Evolutionary conservation across 2,888 invertebrate species (phyloP), one percentile per base, ranked within the genome.

Genomic region (Tromatobia lineatoria): DNA sequence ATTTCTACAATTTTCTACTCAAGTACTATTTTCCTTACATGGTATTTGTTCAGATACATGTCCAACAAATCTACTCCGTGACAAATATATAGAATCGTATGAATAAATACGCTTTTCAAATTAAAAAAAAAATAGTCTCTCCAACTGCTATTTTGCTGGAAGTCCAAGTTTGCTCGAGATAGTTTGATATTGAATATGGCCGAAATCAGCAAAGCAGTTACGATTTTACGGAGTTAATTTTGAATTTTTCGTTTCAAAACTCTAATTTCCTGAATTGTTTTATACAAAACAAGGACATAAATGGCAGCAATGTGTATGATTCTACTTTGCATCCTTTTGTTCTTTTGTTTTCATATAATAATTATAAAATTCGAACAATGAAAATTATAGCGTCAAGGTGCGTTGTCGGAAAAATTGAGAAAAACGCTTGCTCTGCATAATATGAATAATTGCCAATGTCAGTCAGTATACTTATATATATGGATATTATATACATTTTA

Each of bases 381-480:
- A 54, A 45, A 20, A 29, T 15, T 67, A 77, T 29, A 69, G 45
- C 34, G 15, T 47, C n/a, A 13, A 47, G 73, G 59, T 18, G 69
- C 59, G 6, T 67, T 70, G 50, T 18, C 20, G 52, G 74, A 74
- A 61, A 74, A 69, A 74, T 66, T 29, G 57, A 38, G 42, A 57
- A 71, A 76, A 81, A 66, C 50, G 13, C 42, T 73, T 73, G 42
- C 34, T 18, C 42, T 29, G 69, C 61, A 78, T 61, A 78, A 74
- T 74, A 74, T 82, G 66, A 73, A 77, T 82, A 77, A 77, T 73
- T 59, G 45, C 50, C 70, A 54, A 61, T 52, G 23, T 13, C 25
- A 8, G 25, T 42, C 38, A n/a, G 2, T 34, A 64, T 23, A 75
- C 20, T 57, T 18, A 23, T 47, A 29, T 18, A 64, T 54, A 45